phyloP scores from a whole-genome alignment of 2,113 vertebrate genomes.

The Pao palembangensis region DNA sequence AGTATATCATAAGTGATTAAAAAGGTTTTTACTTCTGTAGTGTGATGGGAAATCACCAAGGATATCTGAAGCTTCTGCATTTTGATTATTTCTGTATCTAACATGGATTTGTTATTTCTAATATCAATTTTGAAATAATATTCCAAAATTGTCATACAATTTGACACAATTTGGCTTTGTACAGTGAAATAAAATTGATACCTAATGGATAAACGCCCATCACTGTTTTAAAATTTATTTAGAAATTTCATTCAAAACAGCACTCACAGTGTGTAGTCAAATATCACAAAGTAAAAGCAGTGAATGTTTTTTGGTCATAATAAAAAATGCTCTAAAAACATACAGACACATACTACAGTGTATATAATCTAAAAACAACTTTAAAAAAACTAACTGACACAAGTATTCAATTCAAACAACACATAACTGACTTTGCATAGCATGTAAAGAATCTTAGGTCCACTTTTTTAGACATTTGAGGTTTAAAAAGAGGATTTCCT shows the following conservation, averaged over 20 bases:
- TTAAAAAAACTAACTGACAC: background rate
- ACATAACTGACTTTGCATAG: conserved; percentile 37
- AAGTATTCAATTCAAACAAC: conserved; percentile 21
- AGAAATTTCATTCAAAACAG: conserved; percentile 29
- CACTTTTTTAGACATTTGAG: background rate
- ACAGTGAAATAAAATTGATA: conserved; percentile 5
- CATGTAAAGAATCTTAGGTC: conserved; percentile 20
- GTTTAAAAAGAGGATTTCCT: background rate
- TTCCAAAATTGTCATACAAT: no score
- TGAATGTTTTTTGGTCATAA: conserved; percentile 21
- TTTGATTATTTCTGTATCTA: no score
- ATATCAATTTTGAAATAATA: no score
- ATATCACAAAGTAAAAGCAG: conserved; percentile 18
- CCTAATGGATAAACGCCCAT: conserved; percentile 15
- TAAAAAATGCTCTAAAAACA: conserved; percentile 3
- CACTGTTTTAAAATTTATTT: conserved; percentile 40
- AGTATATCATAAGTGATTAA: no score
- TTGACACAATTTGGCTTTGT: conserved; percentile 25
- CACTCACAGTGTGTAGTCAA: conserved; percentile 6
- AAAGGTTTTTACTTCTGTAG: no score
- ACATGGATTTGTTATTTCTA: no score
- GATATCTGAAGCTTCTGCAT: no score
- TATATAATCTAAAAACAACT: background rate
- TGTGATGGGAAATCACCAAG: no score
- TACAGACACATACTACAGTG: background rate